A percentile compares a stretch with the other conserved stretches of the same genome.
Evolutionary conservation across 2,888 invertebrate genomes (phyloP).

Genomic region (Caenorhabditis becei): DNA sequence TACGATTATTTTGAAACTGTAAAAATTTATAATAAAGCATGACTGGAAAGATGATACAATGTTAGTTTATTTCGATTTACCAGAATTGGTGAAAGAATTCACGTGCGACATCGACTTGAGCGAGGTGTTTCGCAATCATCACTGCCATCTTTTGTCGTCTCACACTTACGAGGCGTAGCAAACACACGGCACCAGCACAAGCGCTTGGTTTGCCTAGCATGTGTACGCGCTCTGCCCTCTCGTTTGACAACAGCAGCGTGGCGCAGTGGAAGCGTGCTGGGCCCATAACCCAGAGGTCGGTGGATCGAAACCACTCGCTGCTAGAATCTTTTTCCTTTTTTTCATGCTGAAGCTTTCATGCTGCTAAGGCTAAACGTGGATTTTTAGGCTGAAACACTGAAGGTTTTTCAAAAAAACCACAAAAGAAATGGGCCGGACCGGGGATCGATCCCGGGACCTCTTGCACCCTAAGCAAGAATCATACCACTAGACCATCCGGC

Average conservation of each 20-base stretch:
- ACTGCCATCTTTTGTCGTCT: not conserved
- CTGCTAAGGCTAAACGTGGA: too few relatives aligned
- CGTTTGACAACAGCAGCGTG: constrained; percentile 85
- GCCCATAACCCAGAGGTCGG: constrained; percentile 93
- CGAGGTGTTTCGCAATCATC: too few relatives aligned
- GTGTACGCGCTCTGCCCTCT: not conserved
- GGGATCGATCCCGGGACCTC: constrained; percentile 82
- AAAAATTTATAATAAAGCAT: too few relatives aligned
- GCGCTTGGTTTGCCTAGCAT: not conserved
- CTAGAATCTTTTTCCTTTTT: constrained; percentile 30
- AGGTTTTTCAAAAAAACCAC: too few relatives aligned
- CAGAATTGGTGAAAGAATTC: too few relatives aligned
- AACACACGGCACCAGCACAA: not conserved
- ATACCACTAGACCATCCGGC: constrained; percentile 82
- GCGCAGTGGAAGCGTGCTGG: constrained; percentile 90
- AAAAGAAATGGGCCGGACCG: constrained; percentile 78
- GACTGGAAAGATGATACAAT: too few relatives aligned
- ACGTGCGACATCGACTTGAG: too few relatives aligned
- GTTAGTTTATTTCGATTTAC: too few relatives aligned
- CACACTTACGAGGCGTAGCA: too few relatives aligned
- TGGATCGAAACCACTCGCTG: constrained; percentile 83
- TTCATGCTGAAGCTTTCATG: not conserved
- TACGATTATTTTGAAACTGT: too few relatives aligned
- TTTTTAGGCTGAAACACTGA: too few relatives aligned
- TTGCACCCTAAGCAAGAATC: constrained; percentile 82